Evolutionary conservation across 2,888 invertebrate genomes (phyloP).

Genomic region (Hyposoter dolosus): DNA sequence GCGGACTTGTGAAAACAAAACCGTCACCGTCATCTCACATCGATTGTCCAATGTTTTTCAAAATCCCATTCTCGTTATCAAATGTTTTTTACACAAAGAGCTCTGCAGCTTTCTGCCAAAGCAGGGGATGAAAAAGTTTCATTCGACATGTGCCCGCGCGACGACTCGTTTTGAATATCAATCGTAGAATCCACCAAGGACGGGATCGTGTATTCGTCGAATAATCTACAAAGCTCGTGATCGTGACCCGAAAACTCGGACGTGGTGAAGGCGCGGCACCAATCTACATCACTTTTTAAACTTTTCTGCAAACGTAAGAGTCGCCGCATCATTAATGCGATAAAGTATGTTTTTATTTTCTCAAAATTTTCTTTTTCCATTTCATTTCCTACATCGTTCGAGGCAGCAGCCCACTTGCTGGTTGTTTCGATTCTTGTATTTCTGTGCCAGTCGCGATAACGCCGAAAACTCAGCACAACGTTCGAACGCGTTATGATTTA

Average conservation of each 20-base stretch:
- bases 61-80: not conserved
- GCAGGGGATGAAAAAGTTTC: not conserved
- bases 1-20: not conserved
- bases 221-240: not conserved
- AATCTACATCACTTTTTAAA: not conserved
- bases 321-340: not conserved
- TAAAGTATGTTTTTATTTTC: not conserved
- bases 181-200: too few species aligned
- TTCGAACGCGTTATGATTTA: too few species aligned
- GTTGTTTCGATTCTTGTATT: too few species aligned
- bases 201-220: constrained; percentile 6
- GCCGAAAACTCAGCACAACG: too few species aligned
- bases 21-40: not conserved
- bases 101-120: not conserved
- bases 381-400: too few species aligned
- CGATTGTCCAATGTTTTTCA: not conserved
- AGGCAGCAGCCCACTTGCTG: too few species aligned
- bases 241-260: not conserved
- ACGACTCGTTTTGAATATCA: constrained; percentile 15
- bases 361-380: not conserved
- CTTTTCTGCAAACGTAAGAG: not conserved
- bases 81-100: not conserved
- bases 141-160: not conserved
- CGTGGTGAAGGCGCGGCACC: not conserved
- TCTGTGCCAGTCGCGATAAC: too few species aligned